Percentiles rank a stretch among this genome's conserved stretches.
phyloP scores from a whole-genome alignment of 2,113 vertebrate genomes.

The Hemiprocne comata region DNA sequence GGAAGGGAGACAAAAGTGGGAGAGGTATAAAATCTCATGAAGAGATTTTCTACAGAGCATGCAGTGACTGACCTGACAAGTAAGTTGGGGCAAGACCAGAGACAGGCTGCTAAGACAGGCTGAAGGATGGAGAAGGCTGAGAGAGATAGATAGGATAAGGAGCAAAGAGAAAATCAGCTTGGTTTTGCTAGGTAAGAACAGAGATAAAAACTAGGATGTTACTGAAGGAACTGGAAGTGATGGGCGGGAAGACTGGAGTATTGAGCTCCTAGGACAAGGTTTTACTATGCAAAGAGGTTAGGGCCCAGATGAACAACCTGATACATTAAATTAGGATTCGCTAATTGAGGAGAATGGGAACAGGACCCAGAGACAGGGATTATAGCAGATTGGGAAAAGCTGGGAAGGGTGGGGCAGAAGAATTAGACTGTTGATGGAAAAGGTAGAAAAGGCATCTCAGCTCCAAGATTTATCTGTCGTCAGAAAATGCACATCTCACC shows the following conservation, averaged over 20 bases:
- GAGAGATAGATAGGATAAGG: background rate
- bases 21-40: background rate
- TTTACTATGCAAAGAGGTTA: background rate
- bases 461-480: background rate
- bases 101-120: background rate
- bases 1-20: background rate
- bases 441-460: background rate
- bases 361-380: background rate
- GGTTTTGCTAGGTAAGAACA: background rate
- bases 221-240: background rate
- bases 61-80: background rate
- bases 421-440: background rate
- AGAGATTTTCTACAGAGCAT: background rate
- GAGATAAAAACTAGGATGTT: background rate
- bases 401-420: background rate
- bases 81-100: background rate
- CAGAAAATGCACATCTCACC: background rate
- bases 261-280: background rate
- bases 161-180: background rate
- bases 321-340: background rate
- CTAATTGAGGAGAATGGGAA: background rate
- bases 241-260: background rate
- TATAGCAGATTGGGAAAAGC: background rate
- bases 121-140: background rate
- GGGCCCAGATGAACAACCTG: background rate